These are phyloP conservation scores for Oscheius sp. DNA, from an alignment of 2,888 invertebrate species.

Conservation along the genomic window DNA sequence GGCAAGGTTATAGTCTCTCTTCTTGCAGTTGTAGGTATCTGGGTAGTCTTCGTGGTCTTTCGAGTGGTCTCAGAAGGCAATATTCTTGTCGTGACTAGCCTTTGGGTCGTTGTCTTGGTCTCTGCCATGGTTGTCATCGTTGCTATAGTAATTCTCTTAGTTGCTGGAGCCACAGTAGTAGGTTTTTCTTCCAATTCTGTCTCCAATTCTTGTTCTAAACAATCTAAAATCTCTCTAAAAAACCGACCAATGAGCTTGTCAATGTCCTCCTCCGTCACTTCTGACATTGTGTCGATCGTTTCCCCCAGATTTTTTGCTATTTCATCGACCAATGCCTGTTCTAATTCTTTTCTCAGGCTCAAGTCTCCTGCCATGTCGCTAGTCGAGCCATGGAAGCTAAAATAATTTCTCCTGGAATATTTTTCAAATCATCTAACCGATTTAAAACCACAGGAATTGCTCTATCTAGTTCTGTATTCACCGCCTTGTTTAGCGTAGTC, in stretches of 20 bases:
- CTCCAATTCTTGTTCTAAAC: background rate
- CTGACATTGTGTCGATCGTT: slow-evolving; percentile 41
- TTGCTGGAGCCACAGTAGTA: slow-evolving; percentile 22
- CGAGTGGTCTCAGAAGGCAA: background rate
- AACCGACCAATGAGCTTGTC: slow-evolving; percentile 36
- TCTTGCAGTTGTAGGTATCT: background rate
- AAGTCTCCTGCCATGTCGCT: slow-evolving; percentile 43
- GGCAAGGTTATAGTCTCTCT: background rate
- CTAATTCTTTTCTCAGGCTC: slow-evolving; percentile 48
- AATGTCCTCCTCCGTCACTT: slow-evolving; percentile 43
- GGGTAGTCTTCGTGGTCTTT: background rate
- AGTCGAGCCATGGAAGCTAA: slow-evolving; percentile 41
- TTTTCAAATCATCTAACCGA: background rate
- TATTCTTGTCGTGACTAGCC: background rate
- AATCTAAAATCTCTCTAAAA: too few relatives aligned
- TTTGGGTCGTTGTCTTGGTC: slow-evolving; percentile 13
- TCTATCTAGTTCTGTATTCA: slow-evolving; percentile 46
- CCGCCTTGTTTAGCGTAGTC: slow-evolving; percentile 43
- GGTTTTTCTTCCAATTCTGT: slow-evolving; percentile 27
- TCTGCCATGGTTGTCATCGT: slow-evolving; percentile 16
- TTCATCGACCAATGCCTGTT: slow-evolving; percentile 50
- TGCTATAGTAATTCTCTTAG: slow-evolving; percentile 16
- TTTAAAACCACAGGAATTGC: slow-evolving; percentile 56
- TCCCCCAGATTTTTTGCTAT: slow-evolving; percentile 49
- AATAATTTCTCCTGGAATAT: background rate